Evolutionary conservation across 2,797 vertebrate species (phyloP).

Genomic region (Darevskia mixta): DNA sequence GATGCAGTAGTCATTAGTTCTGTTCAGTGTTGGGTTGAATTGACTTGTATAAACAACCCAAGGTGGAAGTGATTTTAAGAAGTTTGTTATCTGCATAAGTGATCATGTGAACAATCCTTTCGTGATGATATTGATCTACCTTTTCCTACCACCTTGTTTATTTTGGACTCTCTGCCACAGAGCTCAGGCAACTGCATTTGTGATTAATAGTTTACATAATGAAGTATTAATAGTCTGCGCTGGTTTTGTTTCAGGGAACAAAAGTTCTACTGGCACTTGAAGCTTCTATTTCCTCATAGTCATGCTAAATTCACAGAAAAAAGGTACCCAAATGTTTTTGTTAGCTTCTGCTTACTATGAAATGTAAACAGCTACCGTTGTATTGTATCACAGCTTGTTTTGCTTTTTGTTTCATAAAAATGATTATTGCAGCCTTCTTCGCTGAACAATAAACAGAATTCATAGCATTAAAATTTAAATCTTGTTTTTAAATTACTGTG

Average conservation of each 20-base stretch:
- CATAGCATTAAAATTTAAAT: neutral
- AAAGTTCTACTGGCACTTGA: conserved; percentile 91
- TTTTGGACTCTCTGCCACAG: accelerated
- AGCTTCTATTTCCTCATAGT: conserved; percentile 92
- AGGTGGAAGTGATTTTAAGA: neutral
- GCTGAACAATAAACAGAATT: neutral
- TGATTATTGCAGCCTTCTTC: neutral
- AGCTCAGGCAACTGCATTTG: neutral
- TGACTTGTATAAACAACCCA: neutral
- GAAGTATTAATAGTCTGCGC: conserved; percentile 24
- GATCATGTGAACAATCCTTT: neutral
- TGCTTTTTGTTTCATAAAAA: neutral
- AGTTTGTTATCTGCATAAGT: neutral
- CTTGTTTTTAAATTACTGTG: neutral
- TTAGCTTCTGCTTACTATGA: neutral
- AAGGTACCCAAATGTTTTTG: conserved; percentile 77
- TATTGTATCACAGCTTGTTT: neutral
- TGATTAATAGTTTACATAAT: neutral
- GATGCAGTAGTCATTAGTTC: neutral
- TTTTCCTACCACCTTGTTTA: neutral
- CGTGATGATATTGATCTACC: neutral
- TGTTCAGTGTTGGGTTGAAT: conserved; percentile 6
- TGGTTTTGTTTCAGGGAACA: conserved; percentile 80
- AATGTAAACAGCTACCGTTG: neutral
- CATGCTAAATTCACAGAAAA: conserved; percentile 85